Conservation (phyloP, 2,113 vertebrate species). For the Phylloscopus trochiloides region DNA sequence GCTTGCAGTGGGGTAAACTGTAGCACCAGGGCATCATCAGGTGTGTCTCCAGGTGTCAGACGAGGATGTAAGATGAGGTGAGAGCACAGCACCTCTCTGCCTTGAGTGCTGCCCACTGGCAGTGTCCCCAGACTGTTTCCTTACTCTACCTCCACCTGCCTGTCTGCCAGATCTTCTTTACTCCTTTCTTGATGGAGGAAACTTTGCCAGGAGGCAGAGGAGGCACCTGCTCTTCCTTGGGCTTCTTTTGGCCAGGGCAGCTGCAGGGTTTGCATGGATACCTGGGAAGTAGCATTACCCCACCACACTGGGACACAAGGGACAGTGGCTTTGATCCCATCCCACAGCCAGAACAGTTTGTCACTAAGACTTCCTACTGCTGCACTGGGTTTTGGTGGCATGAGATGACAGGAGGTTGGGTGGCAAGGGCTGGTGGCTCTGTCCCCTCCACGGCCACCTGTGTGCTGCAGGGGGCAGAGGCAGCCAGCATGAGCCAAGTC, state of each 20-base stretch:
- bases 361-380: neutral
- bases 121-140: neutral
- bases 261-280: neutral
- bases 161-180: neutral
- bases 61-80: neutral
- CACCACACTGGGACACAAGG: accelerated
- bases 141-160: neutral
- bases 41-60: neutral
- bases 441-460: accelerated
- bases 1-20: neutral
- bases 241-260: neutral
- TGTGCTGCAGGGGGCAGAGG: neutral
- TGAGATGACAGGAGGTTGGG: neutral
- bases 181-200: neutral
- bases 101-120: accelerated
- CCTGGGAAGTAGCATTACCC: neutral
- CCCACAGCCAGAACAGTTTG: neutral
- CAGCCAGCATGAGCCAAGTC: neutral
- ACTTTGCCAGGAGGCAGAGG: neutral
- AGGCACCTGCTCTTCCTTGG: accelerated
- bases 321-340: neutral
- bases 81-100: neutral
- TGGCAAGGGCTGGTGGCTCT: neutral
- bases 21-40: neutral
- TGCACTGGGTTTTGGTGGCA: neutral